phyloP scores from a whole-genome alignment of 1,140 invertebrate genomes.

The Drosophila baimaii region DNA sequence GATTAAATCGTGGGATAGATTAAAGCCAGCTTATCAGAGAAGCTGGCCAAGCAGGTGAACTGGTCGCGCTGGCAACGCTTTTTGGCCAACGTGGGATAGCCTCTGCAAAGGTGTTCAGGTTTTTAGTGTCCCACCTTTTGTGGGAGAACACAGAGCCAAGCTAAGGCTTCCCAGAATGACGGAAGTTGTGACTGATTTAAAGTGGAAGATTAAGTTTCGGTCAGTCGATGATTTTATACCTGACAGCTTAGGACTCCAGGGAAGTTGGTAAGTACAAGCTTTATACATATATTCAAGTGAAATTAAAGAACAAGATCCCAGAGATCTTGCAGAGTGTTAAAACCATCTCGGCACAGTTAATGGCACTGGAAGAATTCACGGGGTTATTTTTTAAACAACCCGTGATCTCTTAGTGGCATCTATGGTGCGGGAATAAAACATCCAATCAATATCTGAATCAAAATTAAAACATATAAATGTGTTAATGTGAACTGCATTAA shows the following conservation, averaged over 20 bases:
- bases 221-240: neutral
- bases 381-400: constrained; percentile 82
- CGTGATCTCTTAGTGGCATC: constrained; percentile 85
- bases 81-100: constrained; percentile 51
- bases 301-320: neutral
- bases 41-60: constrained; percentile 41
- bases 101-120: constrained; percentile 7
- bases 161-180: constrained; percentile 12
- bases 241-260: too few relatives aligned
- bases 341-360: constrained; percentile 84
- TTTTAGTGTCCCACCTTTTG: neutral
- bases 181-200: constrained; percentile 28
- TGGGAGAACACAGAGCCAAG: constrained; percentile 5
- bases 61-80: constrained; percentile 12
- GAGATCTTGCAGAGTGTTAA: constrained; percentile 10
- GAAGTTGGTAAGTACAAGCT: constrained; percentile 10
- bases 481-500: constrained; percentile 64
- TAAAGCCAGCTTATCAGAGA: constrained; percentile 62
- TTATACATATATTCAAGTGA: constrained; percentile 15
- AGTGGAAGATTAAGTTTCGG: constrained; percentile 3
- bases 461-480: constrained; percentile 16
- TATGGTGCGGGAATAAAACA: constrained; percentile 83
- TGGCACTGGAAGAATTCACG: constrained; percentile 85
- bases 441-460: constrained; percentile 18
- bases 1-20: constrained; percentile 82